These are phyloP conservation scores for Lacerta agilis DNA, from an alignment of 2,797 vertebrate genomes.

Conservation along the genomic window DNA sequence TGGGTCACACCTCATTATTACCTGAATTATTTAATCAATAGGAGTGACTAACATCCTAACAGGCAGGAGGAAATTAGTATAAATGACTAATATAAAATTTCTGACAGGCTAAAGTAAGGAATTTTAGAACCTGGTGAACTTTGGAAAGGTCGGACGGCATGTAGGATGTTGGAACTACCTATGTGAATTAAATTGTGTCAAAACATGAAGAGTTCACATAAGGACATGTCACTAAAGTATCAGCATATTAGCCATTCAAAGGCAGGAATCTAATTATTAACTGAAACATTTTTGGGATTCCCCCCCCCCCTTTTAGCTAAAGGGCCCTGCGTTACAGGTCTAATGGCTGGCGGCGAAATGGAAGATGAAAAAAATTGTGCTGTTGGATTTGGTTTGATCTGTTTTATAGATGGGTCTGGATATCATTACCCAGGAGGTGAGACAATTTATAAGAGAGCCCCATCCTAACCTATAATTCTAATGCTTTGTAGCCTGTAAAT, in stretches of 20 bases:
- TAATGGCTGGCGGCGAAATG: slow-evolving; percentile 1
- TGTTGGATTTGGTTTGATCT: slow-evolving; percentile 19
- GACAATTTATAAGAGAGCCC: slow-evolving; percentile 2
- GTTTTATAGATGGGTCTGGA: slow-evolving; percentile 7
- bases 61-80: slow-evolving; percentile 21
- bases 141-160: slow-evolving; percentile 34
- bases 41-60: slow-evolving; percentile 19
- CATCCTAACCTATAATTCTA: not conserved
- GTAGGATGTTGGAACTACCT: not conserved
- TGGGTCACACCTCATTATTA: slow-evolving; percentile 36
- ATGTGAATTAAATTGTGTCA: slow-evolving; percentile 21
- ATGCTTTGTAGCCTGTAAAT: not conserved
- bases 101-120: not conserved
- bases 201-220: slow-evolving; percentile 11
- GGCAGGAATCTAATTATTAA: slow-evolving; percentile 27
- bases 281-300: not conserved
- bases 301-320: no score
- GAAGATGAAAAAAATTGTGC: slow-evolving; percentile 8
- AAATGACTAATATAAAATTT: slow-evolving; percentile 25
- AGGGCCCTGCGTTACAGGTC: not conserved
- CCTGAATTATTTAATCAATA: slow-evolving; percentile 57
- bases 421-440: slow-evolving; percentile 41
- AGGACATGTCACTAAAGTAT: not conserved
- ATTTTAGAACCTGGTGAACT: slow-evolving; percentile 10
- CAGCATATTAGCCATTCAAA: slow-evolving; percentile 1